A percentile compares a stretch with the other conserved stretches of the same genome.
Conservation (phyloP, 37 sponge, comb jelly and placozoan species). For the Eunapius fragilis region DNA sequence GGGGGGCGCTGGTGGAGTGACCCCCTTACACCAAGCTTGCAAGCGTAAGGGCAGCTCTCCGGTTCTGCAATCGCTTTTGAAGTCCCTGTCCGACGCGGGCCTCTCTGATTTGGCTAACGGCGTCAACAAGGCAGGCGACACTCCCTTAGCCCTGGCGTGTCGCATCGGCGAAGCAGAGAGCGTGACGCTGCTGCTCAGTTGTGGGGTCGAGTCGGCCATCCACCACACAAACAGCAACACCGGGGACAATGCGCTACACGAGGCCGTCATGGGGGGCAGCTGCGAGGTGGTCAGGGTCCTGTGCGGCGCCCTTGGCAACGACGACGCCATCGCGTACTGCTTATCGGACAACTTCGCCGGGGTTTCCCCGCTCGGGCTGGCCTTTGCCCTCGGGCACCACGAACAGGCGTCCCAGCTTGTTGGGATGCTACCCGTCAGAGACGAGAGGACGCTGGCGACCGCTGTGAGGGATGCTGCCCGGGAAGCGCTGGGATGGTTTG, state of each 20-base stretch:
- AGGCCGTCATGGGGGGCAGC: conserved; percentile 22
- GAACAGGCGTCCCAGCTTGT: not conserved
- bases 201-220: not conserved
- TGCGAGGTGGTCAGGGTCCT: conserved; percentile 17
- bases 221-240: not conserved
- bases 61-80: conserved; percentile 5
- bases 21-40: not conserved
- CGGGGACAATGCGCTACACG: conserved; percentile 7
- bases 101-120: not conserved
- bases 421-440: not conserved
- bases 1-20: no score
- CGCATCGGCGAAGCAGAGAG: not conserved
- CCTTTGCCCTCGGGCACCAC: conserved; percentile 35
- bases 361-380: conserved; percentile 24
- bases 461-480: not conserved
- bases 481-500: not conserved
- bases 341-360: not conserved
- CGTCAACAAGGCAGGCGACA: not conserved
- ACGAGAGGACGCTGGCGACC: not conserved
- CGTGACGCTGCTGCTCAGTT: not conserved
- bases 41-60: not conserved
- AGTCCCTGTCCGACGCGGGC: not conserved
- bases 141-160: not conserved
- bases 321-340: conserved; percentile 6
- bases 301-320: not conserved